phyloP scores from a whole-genome alignment of 2,113 vertebrate species.

The Martes martes region DNA sequence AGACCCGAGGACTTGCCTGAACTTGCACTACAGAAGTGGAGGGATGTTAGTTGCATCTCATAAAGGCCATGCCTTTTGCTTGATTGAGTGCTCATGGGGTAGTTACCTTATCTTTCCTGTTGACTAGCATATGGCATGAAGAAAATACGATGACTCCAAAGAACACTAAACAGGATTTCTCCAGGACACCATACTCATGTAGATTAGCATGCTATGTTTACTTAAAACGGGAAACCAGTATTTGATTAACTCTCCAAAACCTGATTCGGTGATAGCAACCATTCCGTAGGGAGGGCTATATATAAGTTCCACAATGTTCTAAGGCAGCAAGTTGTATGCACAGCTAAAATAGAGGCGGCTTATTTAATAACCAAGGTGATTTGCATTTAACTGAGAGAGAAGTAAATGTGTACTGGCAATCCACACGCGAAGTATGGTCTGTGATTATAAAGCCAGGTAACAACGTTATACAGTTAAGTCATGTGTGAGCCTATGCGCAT shows the following conservation, averaged over 20 bases:
- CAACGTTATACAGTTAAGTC: not conserved
- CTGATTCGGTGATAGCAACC: not conserved
- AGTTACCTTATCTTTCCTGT: not conserved
- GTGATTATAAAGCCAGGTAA: not conserved
- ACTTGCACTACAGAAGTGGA: not conserved
- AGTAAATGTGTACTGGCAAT: not conserved
- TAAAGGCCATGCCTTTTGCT: not conserved
- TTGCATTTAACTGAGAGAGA: slow-evolving; percentile 36
- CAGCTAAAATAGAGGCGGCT: not conserved
- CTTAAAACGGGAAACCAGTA: slow-evolving; percentile 25
- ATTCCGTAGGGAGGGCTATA: not conserved
- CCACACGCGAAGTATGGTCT: not conserved
- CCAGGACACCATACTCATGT: not conserved
- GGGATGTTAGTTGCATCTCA: not conserved
- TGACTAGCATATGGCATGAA: not conserved
- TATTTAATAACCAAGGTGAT: not conserved
- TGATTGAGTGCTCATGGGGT: not conserved
- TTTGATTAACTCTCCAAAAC: not conserved
- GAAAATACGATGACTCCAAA: not conserved
- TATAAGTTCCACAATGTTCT: not conserved
- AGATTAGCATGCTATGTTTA: not conserved
- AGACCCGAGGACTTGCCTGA: not conserved
- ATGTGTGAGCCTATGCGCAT: not conserved
- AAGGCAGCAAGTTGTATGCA: not conserved
- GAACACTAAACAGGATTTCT: not conserved